Conservation (phyloP, 2,113 vertebrate species). For the Saguinus imperator region DNA sequence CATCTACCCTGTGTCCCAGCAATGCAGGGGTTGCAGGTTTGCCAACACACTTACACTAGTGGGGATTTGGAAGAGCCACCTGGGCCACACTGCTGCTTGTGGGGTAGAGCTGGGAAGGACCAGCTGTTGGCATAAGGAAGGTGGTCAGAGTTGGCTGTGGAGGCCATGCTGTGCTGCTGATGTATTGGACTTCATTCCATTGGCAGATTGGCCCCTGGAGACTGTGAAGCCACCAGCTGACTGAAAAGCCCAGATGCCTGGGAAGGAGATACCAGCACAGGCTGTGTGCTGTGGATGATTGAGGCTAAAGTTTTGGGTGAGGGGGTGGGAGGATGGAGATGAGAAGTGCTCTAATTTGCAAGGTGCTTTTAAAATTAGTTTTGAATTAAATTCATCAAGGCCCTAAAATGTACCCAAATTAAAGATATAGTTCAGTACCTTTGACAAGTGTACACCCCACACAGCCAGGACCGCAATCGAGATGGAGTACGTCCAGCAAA, state of each 20-base stretch:
- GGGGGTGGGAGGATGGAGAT: neutral
- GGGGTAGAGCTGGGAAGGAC: neutral
- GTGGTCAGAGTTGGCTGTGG: neutral
- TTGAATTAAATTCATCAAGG: neutral
- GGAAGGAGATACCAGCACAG: neutral
- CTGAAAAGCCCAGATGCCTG: rapidly evolving
- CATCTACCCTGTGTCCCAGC: neutral
- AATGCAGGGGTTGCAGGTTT: too few relatives aligned
- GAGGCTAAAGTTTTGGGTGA: neutral
- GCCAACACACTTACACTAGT: neutral
- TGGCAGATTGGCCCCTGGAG: neutral
- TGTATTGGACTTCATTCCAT: neutral
- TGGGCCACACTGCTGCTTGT: neutral
- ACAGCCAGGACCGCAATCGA: neutral
- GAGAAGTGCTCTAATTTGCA: neutral
- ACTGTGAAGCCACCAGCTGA: neutral
- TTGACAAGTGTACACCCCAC: neutral
- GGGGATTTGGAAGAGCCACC: neutral
- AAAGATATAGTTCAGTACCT: neutral
- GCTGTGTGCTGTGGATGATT: rapidly evolving
- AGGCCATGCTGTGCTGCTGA: neutral
- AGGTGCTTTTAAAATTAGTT: neutral
- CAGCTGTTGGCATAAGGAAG: neutral
- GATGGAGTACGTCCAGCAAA: too few relatives aligned
- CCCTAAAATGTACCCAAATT: neutral